Conservation (phyloP, 2,797 vertebrate genomes). For the Rhabdophis nuchalis region DNA sequence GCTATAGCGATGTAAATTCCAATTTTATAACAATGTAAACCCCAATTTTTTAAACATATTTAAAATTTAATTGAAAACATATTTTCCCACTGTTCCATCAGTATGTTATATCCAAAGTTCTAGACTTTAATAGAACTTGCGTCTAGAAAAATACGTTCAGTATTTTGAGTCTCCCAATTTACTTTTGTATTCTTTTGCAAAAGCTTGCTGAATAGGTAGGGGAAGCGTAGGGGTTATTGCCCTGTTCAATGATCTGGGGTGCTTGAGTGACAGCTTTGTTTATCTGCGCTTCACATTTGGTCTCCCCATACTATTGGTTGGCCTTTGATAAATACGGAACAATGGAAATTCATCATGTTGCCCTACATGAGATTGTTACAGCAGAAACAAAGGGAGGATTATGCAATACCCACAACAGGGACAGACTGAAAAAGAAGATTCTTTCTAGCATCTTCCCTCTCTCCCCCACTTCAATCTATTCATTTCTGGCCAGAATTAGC, state of each 20-base stretch:
- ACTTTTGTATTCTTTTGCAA: not conserved
- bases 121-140: not conserved
- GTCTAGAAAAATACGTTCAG: not conserved
- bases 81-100: not conserved
- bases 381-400: conserved; percentile 6
- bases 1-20: not conserved
- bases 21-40: not conserved
- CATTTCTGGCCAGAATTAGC: not conserved
- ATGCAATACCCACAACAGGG: not conserved
- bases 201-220: not conserved
- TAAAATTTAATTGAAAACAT: not conserved
- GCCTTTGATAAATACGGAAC: conserved; percentile 9
- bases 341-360: conserved; percentile 35
- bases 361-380: not conserved
- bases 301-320: not conserved
- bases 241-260: rapidly evolving
- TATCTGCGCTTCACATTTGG: not conserved
- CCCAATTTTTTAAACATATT: not conserved
- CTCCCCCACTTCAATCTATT: not conserved
- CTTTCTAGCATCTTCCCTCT: not conserved
- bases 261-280: not conserved
- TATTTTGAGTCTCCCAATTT: not conserved
- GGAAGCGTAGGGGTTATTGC: not conserved
- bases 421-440: not conserved
- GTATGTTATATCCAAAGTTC: not conserved